These are phyloP conservation scores for Anoncus sp. DNA, from an alignment of 2,888 invertebrate genomes.

Conservation along the genomic window DNA sequence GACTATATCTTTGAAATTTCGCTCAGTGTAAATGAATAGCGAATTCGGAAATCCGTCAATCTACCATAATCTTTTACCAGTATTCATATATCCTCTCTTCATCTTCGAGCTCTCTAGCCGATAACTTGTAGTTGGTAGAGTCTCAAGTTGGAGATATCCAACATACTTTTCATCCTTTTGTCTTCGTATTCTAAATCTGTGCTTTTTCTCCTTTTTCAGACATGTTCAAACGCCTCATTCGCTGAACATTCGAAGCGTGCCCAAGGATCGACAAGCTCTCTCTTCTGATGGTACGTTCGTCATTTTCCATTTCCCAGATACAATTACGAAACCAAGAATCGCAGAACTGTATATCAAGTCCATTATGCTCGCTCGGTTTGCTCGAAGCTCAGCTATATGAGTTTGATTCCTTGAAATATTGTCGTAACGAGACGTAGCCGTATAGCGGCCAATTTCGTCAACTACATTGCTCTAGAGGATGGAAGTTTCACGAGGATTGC, in stretches of 20 bases:
- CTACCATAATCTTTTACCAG: not conserved
- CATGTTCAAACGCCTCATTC: not conserved
- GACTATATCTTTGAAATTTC: too few relatives aligned
- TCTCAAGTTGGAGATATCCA: not conserved
- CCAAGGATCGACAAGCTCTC: not conserved
- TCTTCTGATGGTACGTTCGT: conserved; percentile 28
- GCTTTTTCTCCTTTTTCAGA: conserved; percentile 32
- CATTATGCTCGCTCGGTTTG: not conserved
- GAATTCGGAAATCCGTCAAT: not conserved
- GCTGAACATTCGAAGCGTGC: not conserved
- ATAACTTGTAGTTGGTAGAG: too few relatives aligned
- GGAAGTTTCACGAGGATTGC: conserved; percentile 35
- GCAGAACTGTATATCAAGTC: not conserved
- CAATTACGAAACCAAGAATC: conserved; percentile 2
- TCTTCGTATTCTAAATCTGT: conserved; percentile 13
- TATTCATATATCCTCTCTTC: not conserved
- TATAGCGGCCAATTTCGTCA: conserved; percentile 39
- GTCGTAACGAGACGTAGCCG: conserved; percentile 46
- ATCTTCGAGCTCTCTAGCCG: not conserved
- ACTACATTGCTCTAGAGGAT: conserved; percentile 24
- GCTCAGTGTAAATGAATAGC: too few relatives aligned
- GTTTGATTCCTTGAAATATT: conserved; percentile 28
- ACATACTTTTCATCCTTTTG: not conserved
- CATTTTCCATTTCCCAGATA: conserved; percentile 17
- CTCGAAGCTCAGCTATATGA: conserved; percentile 6